Base-by-base conservation (phyloP, 2,888 invertebrate species). In the Ormyrus nitidulus region DNA sequence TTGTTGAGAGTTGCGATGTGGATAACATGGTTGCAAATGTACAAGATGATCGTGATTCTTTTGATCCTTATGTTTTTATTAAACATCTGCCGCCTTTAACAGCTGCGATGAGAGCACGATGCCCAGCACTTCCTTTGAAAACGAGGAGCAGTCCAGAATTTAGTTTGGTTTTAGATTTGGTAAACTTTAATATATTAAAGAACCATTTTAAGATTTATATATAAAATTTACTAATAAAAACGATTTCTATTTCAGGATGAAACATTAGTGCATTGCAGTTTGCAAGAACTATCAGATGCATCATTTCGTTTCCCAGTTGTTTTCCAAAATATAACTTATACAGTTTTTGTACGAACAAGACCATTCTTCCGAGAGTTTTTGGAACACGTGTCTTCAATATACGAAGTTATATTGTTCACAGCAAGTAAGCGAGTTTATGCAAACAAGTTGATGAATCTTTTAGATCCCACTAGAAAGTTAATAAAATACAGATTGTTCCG, bases 361-460 rank as follows among this genome's bases (percentile, higher is more conserved):
- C 98, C 98, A 0, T 96, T 94, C 90, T 97, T 98, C 91, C 94
- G 95, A 8, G 97, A 98, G 92, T 99, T 99, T 91, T 93, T 99
- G 85, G 96, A 98, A 86, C 94, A 95, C 80, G 96, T 98, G 58
- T 96, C 97, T 0, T 94, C 95, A 7, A 90, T 95, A 81, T 98
- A 96, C 91, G 98, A 98, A 91, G 97, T 98, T 46, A 98, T 98
- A 74, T 91, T 98, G 77, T 99, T 99, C 92, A 99, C 98, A 0
- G 98, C 98, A 61, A 97, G 97, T 88, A 98, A 98, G 92, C 93
- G 97, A 69, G 97, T 98, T 64, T 99, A 98, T 90, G 98, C 98
- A 0, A 97, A 98, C 90, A 95, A 98, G 84, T 93, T 99, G 84
- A 93, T 98, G 87, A 97, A 99, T 92, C 91, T 98, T 76, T 92